Evolutionary conservation across 2,888 invertebrate species (phyloP), one percentile per base, ranked within the genome.

Genomic region (Pachymerium ferrugineum): DNA sequence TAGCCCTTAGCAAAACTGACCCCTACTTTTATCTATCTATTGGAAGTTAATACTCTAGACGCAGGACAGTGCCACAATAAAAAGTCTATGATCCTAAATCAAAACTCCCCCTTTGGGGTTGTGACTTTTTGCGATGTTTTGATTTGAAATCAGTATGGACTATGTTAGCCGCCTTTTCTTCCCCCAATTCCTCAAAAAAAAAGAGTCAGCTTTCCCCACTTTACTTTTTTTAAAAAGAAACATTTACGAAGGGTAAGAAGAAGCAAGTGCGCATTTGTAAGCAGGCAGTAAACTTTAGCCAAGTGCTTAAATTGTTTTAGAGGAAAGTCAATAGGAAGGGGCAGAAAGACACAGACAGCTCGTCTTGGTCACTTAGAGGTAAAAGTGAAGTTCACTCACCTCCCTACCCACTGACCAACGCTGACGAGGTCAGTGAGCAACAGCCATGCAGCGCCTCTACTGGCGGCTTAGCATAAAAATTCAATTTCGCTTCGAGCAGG

Each of bases 341-440:
- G 25, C 25, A 22, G 25, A 62, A n/a, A n/a, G n/a, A 28, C 25
- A 62, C 25, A 62, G 62, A 62, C 62, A 62, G 62, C 62, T 62
- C 62, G 62, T 62, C 62, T 62, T 25, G 62, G 62, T 62, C 62
- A 62, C 62, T 62, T 62, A 62, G 62, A 62, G 62, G 62, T 62
- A 62, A 62, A 62, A 62, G 62, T 25, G 62, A 62, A 28, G 62
- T 62, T 25, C 25, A 28, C 28, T 25, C 12, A 62, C 62, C 62
- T 62, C 62, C 62, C 62, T n/a, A n/a, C n/a, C n/a, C 25, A 62
- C 62, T 62, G 62, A 62, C 62, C 62, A 62, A 62, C 62, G 28
- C 62, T 62, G 62, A 62, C 62, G 62, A 62, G 62, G 62, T 62
- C 62, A 62, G 62, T 28, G 62, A 62, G 62, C 62, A 28, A 62